Base-by-base conservation (phyloP, 2,797 vertebrate genomes). In the Lagodon rhomboides region DNA sequence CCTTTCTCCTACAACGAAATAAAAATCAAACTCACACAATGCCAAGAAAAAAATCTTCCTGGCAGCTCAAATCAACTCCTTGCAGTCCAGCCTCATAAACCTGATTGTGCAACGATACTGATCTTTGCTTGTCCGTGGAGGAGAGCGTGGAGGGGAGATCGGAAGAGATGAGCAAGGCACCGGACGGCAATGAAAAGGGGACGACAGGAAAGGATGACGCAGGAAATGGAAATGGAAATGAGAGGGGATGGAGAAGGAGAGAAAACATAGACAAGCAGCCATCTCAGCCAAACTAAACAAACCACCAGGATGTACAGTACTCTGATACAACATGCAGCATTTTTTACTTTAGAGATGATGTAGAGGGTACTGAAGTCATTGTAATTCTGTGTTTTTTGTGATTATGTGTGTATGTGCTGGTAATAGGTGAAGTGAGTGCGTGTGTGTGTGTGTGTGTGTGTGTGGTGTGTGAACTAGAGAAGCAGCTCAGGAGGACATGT, bases 221-320 rank as follows among this genome's bases (percentile, higher is more conserved):
- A 38, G 51, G 47, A 60, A 63, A 30, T 22, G 44, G 50, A 68
- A 62, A 54, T 46, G 25, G 7, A 9, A 9, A 59, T 23, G 46
- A 1, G 44, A 1, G 3, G 55, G 38, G 53, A 68, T 58, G 23
- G 30, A 53, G 30, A 34, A 30, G 47, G 44, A 59, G 30, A 59
- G 51, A 47, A 56, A 68, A 56, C 10, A 43, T 43, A 47, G 78
- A 60, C 59, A 25, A 83, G 69, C 82, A 85, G 72, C 78, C 74
- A 53, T 25, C 63, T 79, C 75, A 66, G 67, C 65, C 68, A 85
- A 86, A 77, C 73, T 15, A 67, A 84, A 85, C 64, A 58, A 87
- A 80, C 51, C 77, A 84, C 60, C 81, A 80, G 88, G 85, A 85
- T 89, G 75, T 82, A 86, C 75, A 90, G 77, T 54, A 67, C 82